These are phyloP conservation scores for Cheilosia vulpina DNA, from an alignment of 2,888 invertebrate species.

Conservation along the genomic window DNA sequence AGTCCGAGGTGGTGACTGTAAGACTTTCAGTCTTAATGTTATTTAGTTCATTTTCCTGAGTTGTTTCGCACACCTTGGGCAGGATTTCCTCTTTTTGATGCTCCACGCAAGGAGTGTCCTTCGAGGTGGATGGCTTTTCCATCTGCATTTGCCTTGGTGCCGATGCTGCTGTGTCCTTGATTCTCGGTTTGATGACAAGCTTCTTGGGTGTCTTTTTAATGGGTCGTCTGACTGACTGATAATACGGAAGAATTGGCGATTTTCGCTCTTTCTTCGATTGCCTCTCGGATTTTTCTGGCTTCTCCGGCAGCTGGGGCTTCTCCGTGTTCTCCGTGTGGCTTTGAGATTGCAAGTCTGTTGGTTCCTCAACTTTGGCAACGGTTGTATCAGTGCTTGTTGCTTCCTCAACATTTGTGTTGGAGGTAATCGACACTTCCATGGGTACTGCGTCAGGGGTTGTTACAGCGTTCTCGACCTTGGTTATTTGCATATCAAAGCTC, in stretches of 20 bases:
- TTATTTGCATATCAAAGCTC: slow-evolving; percentile 3
- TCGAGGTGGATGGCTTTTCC: slow-evolving; percentile 64
- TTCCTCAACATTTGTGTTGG: not conserved
- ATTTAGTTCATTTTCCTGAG: slow-evolving; percentile 21
- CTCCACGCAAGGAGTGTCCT: slow-evolving; percentile 53
- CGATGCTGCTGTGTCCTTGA: slow-evolving; percentile 43
- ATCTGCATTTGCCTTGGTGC: slow-evolving; percentile 67
- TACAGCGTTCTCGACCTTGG: slow-evolving; percentile 29
- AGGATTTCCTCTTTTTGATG: slow-evolving; percentile 32
- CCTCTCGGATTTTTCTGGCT: slow-evolving; percentile 10
- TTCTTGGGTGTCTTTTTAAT: slow-evolving; percentile 79
- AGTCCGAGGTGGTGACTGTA: slow-evolving; percentile 6
- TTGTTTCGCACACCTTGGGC: slow-evolving; percentile 38
- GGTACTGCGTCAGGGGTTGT: not conserved
- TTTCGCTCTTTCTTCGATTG: slow-evolving; percentile 15
- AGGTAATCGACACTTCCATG: not conserved
- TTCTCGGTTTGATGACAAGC: slow-evolving; percentile 83
- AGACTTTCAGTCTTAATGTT: slow-evolving; percentile 49
- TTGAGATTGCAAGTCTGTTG: slow-evolving; percentile 8
- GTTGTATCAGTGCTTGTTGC: slow-evolving; percentile 29
- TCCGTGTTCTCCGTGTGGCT: not conserved
- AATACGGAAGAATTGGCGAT: slow-evolving; percentile 8
- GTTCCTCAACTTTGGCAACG: slow-evolving; percentile 21
- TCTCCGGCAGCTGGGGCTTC: not conserved
- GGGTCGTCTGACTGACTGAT: slow-evolving; percentile 68